Percentiles rank a stretch among this genome's conserved stretches.
Evolutionary conservation across 2,888 invertebrate genomes (phyloP).

Genomic region (Zeuzera pyrina): DNA sequence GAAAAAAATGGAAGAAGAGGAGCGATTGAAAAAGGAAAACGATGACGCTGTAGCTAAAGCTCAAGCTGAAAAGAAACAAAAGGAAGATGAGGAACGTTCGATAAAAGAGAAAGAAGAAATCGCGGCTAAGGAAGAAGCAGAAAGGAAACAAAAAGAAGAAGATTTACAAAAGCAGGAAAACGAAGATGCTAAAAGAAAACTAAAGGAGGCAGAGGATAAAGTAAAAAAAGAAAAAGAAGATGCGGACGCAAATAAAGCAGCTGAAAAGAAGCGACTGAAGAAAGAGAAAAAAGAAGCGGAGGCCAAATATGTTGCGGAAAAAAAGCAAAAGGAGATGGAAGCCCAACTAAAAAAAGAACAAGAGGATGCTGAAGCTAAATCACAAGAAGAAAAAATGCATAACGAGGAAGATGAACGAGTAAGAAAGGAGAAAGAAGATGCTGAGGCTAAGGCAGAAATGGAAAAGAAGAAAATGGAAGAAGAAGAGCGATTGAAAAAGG

Average conservation of each 20-base stretch:
- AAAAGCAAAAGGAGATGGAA: conserved; percentile 9
- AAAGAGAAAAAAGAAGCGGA: conserved; percentile 13
- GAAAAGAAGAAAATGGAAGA: background rate
- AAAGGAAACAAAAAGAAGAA: conserved; percentile 3
- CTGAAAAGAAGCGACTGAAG: background rate
- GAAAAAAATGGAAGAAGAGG: background rate
- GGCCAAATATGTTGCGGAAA: conserved; percentile 11
- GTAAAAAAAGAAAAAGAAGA: conserved; percentile 11
- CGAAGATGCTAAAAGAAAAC: conserved; percentile 1
- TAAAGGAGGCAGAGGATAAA: conserved; percentile 4
- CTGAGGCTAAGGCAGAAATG: conserved; percentile 3
- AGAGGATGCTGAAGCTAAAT: conserved; percentile 6
- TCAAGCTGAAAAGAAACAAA: background rate
- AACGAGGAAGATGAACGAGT: conserved; percentile 3
- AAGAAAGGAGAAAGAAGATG: conserved; percentile 10
- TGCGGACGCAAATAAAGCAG: conserved; percentile 20
- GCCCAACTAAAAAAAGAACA: conserved; percentile 15
- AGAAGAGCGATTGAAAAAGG: conserved; percentile 10
- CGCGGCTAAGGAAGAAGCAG: too few relatives aligned
- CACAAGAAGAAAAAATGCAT: conserved; percentile 5
- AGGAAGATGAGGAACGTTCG: background rate
- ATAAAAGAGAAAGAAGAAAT: background rate
- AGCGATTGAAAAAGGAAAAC: background rate
- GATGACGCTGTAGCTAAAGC: conserved; percentile 7
- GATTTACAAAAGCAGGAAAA: conserved; percentile 5